Conservation (phyloP, 2,113 vertebrate genomes). For the Oncorhynchus kisutch region DNA sequence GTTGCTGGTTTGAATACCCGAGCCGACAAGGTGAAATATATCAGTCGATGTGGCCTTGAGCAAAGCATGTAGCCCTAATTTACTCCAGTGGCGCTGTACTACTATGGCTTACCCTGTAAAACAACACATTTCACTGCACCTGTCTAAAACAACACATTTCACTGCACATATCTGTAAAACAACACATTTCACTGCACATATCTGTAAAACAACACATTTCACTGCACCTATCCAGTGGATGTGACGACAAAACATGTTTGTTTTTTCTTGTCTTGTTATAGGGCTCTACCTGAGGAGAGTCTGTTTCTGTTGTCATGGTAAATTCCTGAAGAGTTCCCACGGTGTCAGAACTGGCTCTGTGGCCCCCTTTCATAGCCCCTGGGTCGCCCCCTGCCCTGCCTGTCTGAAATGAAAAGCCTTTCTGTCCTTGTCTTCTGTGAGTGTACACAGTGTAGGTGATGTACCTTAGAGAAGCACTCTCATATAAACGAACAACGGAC, state of each 20-base stretch:
- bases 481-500: slow-evolving; percentile 34
- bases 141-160: background rate
- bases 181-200: too few relatives aligned
- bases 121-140: background rate
- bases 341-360: slow-evolving; percentile 50
- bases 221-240: slow-evolving; percentile 13
- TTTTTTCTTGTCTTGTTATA: slow-evolving; percentile 40
- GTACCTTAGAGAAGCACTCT: slow-evolving; percentile 38
- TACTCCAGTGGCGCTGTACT: too few relatives aligned
- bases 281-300: slow-evolving; percentile 63
- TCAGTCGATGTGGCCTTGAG: too few relatives aligned
- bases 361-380: slow-evolving; percentile 48
- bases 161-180: background rate
- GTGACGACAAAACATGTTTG: background rate
- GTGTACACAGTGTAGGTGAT: slow-evolving; percentile 22
- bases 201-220: too few relatives aligned
- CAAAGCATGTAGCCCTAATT: too few relatives aligned
- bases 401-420: slow-evolving; percentile 59
- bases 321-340: slow-evolving; percentile 62
- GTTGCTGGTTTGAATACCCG: too few relatives aligned
- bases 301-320: slow-evolving; percentile 68
- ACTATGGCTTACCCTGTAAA: too few relatives aligned
- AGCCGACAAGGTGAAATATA: too few relatives aligned
- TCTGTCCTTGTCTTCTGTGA: slow-evolving; percentile 58
- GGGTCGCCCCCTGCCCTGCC: slow-evolving; percentile 48